Evolutionary conservation across 2,888 invertebrate genomes (phyloP).

Genomic region (Troides oblongomaculatus): DNA sequence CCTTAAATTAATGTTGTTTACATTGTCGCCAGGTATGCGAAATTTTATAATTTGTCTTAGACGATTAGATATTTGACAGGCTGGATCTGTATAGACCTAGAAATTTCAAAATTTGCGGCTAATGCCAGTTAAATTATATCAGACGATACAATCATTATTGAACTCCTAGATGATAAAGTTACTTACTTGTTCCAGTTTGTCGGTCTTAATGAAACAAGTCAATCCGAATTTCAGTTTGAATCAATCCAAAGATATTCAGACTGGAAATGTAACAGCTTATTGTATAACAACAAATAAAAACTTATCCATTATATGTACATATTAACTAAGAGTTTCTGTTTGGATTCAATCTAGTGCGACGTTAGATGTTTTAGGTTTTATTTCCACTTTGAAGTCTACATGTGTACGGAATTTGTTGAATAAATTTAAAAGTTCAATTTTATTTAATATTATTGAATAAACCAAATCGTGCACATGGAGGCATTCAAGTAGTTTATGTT

Average conservation of each 20-base stretch:
- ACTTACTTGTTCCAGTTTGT: slow-evolving; percentile 17
- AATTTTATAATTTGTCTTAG: slow-evolving; percentile 66
- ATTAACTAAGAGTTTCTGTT: slow-evolving; percentile 27
- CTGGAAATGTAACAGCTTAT: slow-evolving; percentile 3
- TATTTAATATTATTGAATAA: neutral
- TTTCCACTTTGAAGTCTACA: slow-evolving; percentile 32
- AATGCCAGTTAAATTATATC: neutral
- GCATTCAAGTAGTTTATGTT: slow-evolving; percentile 52
- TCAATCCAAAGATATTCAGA: slow-evolving; percentile 27
- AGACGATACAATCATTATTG: neutral
- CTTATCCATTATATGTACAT: neutral
- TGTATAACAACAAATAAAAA: neutral
- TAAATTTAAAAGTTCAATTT: neutral
- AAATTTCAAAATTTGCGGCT: too few relatives aligned
- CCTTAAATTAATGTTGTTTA: slow-evolving; percentile 78
- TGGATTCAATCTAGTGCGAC: slow-evolving; percentile 34
- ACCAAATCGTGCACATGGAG: slow-evolving; percentile 45
- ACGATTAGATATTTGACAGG: slow-evolving; percentile 38
- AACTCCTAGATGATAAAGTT: neutral
- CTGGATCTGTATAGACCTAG: slow-evolving; percentile 41
- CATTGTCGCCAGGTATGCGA: slow-evolving; percentile 81
- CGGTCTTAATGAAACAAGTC: slow-evolving; percentile 4
- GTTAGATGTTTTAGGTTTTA: slow-evolving; percentile 33
- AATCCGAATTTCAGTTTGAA: slow-evolving; percentile 12
- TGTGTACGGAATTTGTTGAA: slow-evolving; percentile 26